A percentile compares a stretch with the other conserved stretches of the same genome.
phyloP scores from a whole-genome alignment of 2,888 invertebrate species.

The Acleris literana region DNA sequence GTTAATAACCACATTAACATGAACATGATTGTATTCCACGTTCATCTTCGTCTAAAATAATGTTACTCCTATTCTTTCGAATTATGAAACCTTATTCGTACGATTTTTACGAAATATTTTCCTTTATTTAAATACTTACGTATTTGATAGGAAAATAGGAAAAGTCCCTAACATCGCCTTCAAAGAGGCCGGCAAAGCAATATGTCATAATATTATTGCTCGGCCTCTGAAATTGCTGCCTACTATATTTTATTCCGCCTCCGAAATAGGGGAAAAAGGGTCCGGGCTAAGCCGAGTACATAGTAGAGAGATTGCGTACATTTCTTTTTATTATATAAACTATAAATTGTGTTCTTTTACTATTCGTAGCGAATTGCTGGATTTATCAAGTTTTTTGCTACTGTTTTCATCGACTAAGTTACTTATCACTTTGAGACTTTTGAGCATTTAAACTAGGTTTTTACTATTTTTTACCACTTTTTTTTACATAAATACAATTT shows the following conservation, averaged over 20 bases:
- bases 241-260: constrained; percentile 76
- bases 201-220: constrained; percentile 82
- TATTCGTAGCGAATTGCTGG: neutral
- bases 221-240: constrained; percentile 68
- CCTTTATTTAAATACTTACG: constrained; percentile 36
- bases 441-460: no score
- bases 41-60: no score
- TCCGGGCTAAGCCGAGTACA: constrained; percentile 16
- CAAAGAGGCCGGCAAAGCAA: constrained; percentile 66
- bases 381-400: no score
- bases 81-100: neutral
- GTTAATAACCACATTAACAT: no score
- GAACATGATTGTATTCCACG: no score
- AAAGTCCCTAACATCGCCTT: constrained; percentile 51
- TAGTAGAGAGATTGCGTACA: constrained; percentile 7
- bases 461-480: no score
- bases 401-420: no score
- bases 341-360: no score
- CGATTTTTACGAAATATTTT: constrained; percentile 15
- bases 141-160: constrained; percentile 42
- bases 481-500: no score
- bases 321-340: constrained; percentile 14
- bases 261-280: constrained; percentile 42
- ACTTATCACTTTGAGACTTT: no score
- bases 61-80: neutral